Evolutionary conservation across 2,888 invertebrate species (phyloP), one percentile per base, ranked within the genome.

Genomic region (Calephelis perditalis): DNA sequence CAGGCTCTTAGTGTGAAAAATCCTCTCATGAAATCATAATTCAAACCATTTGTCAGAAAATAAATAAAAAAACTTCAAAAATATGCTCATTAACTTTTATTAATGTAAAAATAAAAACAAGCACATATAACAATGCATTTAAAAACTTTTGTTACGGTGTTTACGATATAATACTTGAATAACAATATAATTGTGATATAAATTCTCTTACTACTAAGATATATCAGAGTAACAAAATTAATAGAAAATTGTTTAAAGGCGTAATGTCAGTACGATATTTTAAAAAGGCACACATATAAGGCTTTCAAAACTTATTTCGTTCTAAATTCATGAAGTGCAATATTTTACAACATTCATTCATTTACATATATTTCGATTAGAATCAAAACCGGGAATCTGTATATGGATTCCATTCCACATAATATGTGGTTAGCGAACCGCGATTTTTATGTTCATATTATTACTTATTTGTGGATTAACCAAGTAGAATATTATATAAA

Each of bases 91-190:
- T 54, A 54, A 54, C 54, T 5, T 54, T 54, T 54, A 54, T 54
- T 54, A 5, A 54, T 36, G 36, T n/a, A n/a, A 37, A 55, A 57
- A 40, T 52, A 26, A 10, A 52, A 52, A 52, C 11, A 54, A 54
- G 54, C 54, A 54, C 26, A 40, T n/a, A 54, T 54, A 54, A 54
- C 54, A 36, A 54, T 54, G 35, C 52, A 54, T 35, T 54, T 52
- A 11, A n/a, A 36, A 54, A 54, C 7, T 54, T 54, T 40, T n/a
- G 35, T 54, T n/a, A n/a, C n/a, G n/a, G 36, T 54, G 54, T 35
- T 36, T 35, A 54, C 15, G 35, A 35, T 26, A 54, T 54, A 54
- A 54, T 36, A 54, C 54, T 54, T 54, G 54, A 35, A 54, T 54
- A 54, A 36, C 35, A 35, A 36, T 54, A 36, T 54, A n/a, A 54